These are phyloP conservation scores for Drosophila greeni DNA, from an alignment of 2,888 invertebrate genomes.

Conservation along the genomic window DNA sequence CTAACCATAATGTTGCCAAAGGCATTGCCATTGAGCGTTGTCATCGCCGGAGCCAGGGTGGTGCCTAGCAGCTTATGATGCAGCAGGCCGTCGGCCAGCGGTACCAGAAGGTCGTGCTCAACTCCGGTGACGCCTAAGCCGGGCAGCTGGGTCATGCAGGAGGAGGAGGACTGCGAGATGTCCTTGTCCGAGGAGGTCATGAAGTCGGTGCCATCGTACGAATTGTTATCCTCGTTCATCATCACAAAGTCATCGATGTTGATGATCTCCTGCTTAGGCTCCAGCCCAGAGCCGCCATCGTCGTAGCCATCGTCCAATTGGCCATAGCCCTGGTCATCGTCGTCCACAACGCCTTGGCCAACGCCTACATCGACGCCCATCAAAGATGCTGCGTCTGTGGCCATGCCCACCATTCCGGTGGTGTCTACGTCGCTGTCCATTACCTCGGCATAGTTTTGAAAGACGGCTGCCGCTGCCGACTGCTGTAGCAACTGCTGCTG, in stretches of 20 bases:
- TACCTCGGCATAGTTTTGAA: conserved; percentile 76
- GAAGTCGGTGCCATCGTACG: conserved; percentile 77
- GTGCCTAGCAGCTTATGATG: conserved; percentile 69
- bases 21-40: conserved; percentile 35
- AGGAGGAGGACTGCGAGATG: conserved; percentile 65
- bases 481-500: conserved; percentile 78
- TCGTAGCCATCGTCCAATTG: conserved; percentile 71
- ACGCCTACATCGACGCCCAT: conserved; percentile 37
- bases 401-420: conserved; percentile 43
- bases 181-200: conserved; percentile 72
- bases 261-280: conserved; percentile 78
- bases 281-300: conserved; percentile 65
- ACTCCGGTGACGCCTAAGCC: conserved; percentile 38
- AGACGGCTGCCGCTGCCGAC: conserved; percentile 75
- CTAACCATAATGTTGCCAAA: conserved; percentile 55
- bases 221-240: conserved; percentile 78
- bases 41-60: conserved; percentile 44
- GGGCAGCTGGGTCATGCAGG: conserved; percentile 60
- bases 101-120: conserved; percentile 69
- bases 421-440: conserved; percentile 65
- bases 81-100: conserved; percentile 64
- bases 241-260: conserved; percentile 79
- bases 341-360: conserved; percentile 52
- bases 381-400: conserved; percentile 17
- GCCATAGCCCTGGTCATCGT: conserved; percentile 71